Base-by-base conservation (phyloP, 2,113 vertebrate species). In the Trogon melanurus region DNA sequence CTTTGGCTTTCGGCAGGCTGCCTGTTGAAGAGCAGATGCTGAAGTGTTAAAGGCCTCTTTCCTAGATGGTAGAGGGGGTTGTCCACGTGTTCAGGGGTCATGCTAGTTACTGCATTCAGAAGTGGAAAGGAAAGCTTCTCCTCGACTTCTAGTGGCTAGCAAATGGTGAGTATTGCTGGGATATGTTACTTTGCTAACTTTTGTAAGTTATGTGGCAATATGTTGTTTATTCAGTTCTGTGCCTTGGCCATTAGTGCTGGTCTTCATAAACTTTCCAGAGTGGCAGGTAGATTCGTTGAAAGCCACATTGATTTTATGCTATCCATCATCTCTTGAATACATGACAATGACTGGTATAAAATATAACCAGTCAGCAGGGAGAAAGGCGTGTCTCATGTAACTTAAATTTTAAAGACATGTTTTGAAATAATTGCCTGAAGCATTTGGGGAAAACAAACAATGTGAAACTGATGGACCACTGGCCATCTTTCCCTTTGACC, bases 31-130 rank as follows among this genome's bases (percentile, higher is more conserved):
- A 53, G 51, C 38, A 67, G 66, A 10, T 79, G n/a, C 66, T 50
- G 66, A 62, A 36, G 13, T 71, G 10, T 45, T 54, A 18, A 66
- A 90, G 19, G 25, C 4, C 4, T 38, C 14, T 67, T 54, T 93
- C 15, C 41, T 25, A 12, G 21, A 1, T 48, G 13, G 4, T 91
- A 29, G 22, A 44, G 16, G 27, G 32, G 6, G 7, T 58, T 61
- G 11, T 51, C 25, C 16, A 1, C 3, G 0, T 20, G 8, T 51
- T 82, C 7, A 6, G 20, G 20, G 56, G 12, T 45, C 26, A 11
- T 29, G 23, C 32, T 47, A 17, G 23, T 65, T 58, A 21, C 2
- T 0, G 2, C 6, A 3, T 51, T 51, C n/a, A 50, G 16, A 74
- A 32, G 32, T 62, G 27, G 56, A 79, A 79, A 36, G 20, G 13